Evolutionary conservation across 2,113 vertebrate species (phyloP), one percentile per base, ranked within the genome.

Genomic region (Hyaena hyaena): DNA sequence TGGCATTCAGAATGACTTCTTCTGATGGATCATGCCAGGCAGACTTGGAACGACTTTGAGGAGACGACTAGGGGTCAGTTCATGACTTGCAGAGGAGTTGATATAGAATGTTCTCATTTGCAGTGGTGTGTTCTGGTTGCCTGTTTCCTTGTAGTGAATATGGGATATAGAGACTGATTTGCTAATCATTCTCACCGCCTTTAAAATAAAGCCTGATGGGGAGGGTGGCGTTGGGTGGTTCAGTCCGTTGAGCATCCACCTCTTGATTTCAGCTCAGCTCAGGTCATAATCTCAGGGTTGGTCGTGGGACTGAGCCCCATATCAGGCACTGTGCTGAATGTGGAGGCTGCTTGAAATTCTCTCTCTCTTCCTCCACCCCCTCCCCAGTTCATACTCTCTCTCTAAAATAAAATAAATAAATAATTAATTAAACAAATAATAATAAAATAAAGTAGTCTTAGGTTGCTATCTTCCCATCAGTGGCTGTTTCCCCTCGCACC

Each of bases 1-100:
- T 31, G 74, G 48, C 73, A 73, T 76, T 93, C 66, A 76, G 48
- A 94, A 87, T 76, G 45, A 86, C 33, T 93, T 96, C 73, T 74
- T 71, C 26, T 48, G 55, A 11, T 82, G 24, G 2, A 12, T 73
- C 79, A 88, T 71, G 45, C 55, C 50, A 4, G 82, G 65, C n/a
- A 96, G 55, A 84, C 63, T 26, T 93, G 80, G 76, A 48, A 55
- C 76, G 73, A 65, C 33, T 86, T 50, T 45, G 21, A 77, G 45
- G 12, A 76, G 50, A 76, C 71, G 66, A 88, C 31, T 45, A 48
- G 1, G 17, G 58, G n/a, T 91, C 55, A 91, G 23, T 86, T 93
- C 28, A 50, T 80, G 55, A 69, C 53, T 96, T 95, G 12, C 53
- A 39, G 71, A 94, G 31, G 79, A 69, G 90, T 10, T 55, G 26